Conservation (phyloP, 2,113 vertebrate genomes). For the Actenoides lindsayi region DNA sequence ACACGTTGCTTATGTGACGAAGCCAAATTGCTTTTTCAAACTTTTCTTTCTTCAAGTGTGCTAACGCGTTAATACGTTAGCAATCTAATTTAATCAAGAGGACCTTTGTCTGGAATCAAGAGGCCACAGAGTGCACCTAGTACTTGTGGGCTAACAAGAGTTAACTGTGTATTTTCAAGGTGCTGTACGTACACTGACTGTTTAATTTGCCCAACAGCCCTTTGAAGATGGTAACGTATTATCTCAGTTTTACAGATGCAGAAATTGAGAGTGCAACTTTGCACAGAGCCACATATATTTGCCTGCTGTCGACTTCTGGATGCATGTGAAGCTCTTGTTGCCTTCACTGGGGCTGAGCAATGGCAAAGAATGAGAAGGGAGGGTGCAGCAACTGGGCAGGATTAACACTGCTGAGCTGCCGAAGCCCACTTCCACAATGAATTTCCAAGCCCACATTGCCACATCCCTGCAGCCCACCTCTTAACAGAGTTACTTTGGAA, state of each 20-base stretch:
- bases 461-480: neutral
- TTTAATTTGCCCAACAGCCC: neutral
- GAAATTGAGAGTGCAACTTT: neutral
- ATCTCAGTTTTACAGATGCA: neutral
- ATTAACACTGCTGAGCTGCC: neutral
- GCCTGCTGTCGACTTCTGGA: neutral
- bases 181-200: neutral
- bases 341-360: neutral
- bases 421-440: neutral
- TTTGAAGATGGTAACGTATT: neutral
- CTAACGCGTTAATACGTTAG: neutral
- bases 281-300: neutral
- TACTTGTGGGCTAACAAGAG: neutral
- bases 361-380: neutral
- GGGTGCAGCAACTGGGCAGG: neutral
- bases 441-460: neutral
- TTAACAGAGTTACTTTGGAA: neutral
- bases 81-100: conserved; percentile 33
- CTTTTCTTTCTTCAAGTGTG: conserved; percentile 35
- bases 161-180: conserved; percentile 16
- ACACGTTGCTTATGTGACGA: conserved; percentile 35
- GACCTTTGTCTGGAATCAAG: conserved; percentile 36
- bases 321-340: neutral
- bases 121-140: neutral
- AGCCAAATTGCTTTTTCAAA: conserved; percentile 41